These are phyloP conservation scores for Therioaphis trifolii DNA, from an alignment of 2,888 invertebrate genomes.

Conservation along the genomic window DNA sequence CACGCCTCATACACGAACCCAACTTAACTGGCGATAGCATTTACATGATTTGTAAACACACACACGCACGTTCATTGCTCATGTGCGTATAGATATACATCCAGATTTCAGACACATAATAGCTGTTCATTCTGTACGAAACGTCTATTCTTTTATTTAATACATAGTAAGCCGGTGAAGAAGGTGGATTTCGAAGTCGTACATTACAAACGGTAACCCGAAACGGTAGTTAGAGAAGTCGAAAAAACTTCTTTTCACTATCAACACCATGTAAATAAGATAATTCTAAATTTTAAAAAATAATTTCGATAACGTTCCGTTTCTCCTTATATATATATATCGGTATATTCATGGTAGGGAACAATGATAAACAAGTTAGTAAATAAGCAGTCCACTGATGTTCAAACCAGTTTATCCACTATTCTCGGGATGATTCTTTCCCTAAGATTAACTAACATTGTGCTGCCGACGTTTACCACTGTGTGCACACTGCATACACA, in stretches of 20 bases:
- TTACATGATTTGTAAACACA: slow-evolving; percentile 37
- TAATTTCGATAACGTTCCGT: slow-evolving; percentile 7
- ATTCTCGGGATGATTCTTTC: slow-evolving; percentile 14
- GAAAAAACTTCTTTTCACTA: neutral
- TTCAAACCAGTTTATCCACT: slow-evolving; percentile 56
- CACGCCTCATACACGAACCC: slow-evolving; percentile 32
- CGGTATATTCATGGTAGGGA: neutral
- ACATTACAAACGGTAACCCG: neutral
- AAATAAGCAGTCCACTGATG: slow-evolving; percentile 9
- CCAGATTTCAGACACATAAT: neutral
- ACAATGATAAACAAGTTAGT: slow-evolving; percentile 43
- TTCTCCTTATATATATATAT: neutral
- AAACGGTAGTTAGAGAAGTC: neutral
- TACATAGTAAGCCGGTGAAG: neutral
- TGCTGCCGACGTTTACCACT: neutral
- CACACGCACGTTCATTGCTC: neutral
- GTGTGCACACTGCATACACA: neutral
- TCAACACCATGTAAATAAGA: neutral
- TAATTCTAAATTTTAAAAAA: neutral
- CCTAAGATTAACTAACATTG: neutral
- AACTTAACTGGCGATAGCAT: slow-evolving; percentile 15
- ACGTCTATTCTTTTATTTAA: neutral
- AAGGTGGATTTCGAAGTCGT: neutral
- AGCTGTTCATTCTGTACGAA: slow-evolving; percentile 16
- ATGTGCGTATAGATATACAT: too few species aligned